Evolutionary conservation across 2,888 invertebrate genomes (phyloP).

Genomic region (Andrena praecox): DNA sequence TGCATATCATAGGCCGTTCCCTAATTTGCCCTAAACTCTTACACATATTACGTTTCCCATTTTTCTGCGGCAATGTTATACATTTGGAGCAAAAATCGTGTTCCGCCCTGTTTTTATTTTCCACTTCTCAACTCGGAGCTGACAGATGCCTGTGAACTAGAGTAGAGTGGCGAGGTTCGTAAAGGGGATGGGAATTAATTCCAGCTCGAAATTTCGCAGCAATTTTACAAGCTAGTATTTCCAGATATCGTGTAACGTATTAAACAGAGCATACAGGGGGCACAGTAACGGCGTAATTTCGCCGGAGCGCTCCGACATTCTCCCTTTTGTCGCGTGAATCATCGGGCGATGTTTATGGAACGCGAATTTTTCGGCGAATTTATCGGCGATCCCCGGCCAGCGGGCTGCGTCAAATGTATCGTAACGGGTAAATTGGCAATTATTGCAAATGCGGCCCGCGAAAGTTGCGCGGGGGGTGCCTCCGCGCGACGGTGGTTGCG

Average conservation of each 20-base stretch:
- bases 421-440: slow-evolving; percentile 38
- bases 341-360: slow-evolving; percentile 19
- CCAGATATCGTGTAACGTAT: neutral
- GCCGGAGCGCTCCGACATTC: neutral
- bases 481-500: slow-evolving; percentile 10
- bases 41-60: too few species aligned
- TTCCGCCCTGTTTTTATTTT: too few species aligned
- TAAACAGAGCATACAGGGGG: neutral
- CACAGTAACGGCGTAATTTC: neutral
- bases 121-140: too few species aligned
- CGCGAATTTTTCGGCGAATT: slow-evolving; percentile 19
- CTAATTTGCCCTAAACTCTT: too few species aligned
- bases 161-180: neutral
- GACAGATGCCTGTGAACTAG: too few species aligned
- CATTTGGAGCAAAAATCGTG: too few species aligned
- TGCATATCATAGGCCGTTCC: too few species aligned
- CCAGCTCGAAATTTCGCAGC: neutral
- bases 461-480: slow-evolving; percentile 7
- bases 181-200: neutral
- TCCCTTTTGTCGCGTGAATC: slow-evolving; percentile 9
- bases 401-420: slow-evolving; percentile 12
- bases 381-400: neutral
- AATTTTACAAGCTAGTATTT: slow-evolving; percentile 4
- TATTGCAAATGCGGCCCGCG: slow-evolving; percentile 41
- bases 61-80: too few species aligned